Evolutionary conservation across 1,140 invertebrate genomes (phyloP), one percentile per base, ranked within the genome.

Genomic region (Lutraria rhynchaena): DNA sequence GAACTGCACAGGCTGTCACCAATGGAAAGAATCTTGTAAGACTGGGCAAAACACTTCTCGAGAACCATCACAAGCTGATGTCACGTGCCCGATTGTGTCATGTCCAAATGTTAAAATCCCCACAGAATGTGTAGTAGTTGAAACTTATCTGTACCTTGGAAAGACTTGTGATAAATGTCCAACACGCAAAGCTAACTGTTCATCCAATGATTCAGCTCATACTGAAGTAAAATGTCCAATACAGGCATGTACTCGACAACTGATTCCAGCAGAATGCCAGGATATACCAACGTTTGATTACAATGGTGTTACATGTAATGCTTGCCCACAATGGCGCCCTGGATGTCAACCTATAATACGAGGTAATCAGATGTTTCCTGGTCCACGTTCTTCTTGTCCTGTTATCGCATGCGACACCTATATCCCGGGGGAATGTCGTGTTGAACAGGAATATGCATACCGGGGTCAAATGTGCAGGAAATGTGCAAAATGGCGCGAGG

Each of bases 221-320:
- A 2, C 35, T 17, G 35, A 41, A 22, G 44, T n/a, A 5, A 37
- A 44, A n/a, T 77, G 75, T 41, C 75, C 75, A 3, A n/a, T 67
- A 24, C 31, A 41, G 57, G 49, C 41, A 3, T 80, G 76, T 49
- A 55, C 44, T n/a, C 29, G 53, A 1, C 29, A 57, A 24, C 41
- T 80, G 11, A 80, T 80, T 31, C 76, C 76, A 44, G 29, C 67
- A 7, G 63, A 80, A 58, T 80, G 76, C 33, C 22, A 46, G 46
- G 76, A 80, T 19, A 70, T 80, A 13, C 65, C 63, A 31, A 70
- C 35, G 24, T 57, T 55, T n/a, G 35, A 69, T 7, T 33, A 41
- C n/a, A 22, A 49, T 7, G 76, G 76, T 44, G 1, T 41, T 3
- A 60, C 19, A n/a, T 80, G 76, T 24, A 57, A 80, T 9, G 49